phyloP scores from a whole-genome alignment of 2,888 invertebrate species.

The Lithophane semibrunnea region DNA sequence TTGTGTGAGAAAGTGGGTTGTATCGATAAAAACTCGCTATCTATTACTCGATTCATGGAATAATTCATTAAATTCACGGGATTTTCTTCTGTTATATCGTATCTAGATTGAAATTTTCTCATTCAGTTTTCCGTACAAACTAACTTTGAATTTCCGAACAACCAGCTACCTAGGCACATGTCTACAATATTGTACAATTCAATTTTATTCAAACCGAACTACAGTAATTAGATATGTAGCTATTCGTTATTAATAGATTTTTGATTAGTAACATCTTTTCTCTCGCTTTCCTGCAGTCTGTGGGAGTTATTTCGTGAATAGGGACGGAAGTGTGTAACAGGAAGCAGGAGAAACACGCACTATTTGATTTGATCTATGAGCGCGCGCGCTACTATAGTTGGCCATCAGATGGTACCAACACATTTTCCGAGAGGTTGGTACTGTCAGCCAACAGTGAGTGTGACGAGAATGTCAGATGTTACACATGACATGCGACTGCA shows the following conservation, averaged over 20 bases:
- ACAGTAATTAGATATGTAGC: background rate
- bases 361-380: too few relatives aligned
- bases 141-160: background rate
- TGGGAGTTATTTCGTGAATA: too few relatives aligned
- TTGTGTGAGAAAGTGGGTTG: slow-evolving; percentile 1
- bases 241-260: background rate
- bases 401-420: too few relatives aligned
- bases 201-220: background rate
- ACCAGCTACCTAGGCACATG: background rate
- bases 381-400: too few relatives aligned
- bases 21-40: slow-evolving; percentile 11
- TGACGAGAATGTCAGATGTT: too few relatives aligned
- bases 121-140: background rate
- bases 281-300: too few relatives aligned
- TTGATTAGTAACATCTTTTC: too few relatives aligned
- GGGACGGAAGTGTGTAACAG: too few relatives aligned
- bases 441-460: too few relatives aligned
- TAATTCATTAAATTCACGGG: background rate
- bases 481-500: too few relatives aligned
- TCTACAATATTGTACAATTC: background rate
- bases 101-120: slow-evolving; percentile 1
- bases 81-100: slow-evolving; percentile 1
- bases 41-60: slow-evolving; percentile 11
- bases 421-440: too few relatives aligned
- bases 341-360: too few relatives aligned